Conservation (phyloP, 2,888 invertebrate species). For the Aphodius granarius region DNA sequence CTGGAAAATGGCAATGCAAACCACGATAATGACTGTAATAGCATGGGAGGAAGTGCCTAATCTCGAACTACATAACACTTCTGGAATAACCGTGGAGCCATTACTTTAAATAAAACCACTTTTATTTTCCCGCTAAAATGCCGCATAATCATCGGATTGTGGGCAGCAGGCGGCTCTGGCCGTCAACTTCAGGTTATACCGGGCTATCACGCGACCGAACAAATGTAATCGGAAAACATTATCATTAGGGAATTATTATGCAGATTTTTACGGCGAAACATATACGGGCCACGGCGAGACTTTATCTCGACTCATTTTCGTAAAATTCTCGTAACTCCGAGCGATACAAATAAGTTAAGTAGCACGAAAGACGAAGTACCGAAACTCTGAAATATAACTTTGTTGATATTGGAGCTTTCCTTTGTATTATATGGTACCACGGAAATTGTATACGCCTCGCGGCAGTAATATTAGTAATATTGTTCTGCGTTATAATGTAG, state of each 20-base stretch:
- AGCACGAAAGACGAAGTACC: neutral
- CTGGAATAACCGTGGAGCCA: neutral
- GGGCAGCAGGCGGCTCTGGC: neutral
- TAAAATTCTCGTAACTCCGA: neutral
- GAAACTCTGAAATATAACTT: neutral
- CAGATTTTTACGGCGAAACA: conserved; percentile 33
- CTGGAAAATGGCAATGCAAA: too few species aligned
- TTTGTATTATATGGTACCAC: neutral
- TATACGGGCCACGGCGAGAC: conserved; percentile 4
- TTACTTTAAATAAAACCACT: neutral
- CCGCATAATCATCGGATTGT: neutral
- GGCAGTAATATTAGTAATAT: neutral
- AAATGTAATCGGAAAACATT: conserved; percentile 39
- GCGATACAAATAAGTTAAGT: neutral
- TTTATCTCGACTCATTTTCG: neutral
- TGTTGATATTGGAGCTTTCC: neutral
- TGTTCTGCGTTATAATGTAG: neutral
- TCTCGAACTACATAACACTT: neutral
- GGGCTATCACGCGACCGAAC: conserved; percentile 32
- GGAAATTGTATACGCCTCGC: neutral
- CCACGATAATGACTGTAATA: neutral
- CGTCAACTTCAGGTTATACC: neutral
- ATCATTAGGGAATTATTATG: conserved; percentile 41
- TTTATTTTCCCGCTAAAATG: conserved; percentile 1
- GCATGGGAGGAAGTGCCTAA: neutral